phyloP scores from a whole-genome alignment of 2,797 vertebrate species.

The Squalus acanthias region DNA sequence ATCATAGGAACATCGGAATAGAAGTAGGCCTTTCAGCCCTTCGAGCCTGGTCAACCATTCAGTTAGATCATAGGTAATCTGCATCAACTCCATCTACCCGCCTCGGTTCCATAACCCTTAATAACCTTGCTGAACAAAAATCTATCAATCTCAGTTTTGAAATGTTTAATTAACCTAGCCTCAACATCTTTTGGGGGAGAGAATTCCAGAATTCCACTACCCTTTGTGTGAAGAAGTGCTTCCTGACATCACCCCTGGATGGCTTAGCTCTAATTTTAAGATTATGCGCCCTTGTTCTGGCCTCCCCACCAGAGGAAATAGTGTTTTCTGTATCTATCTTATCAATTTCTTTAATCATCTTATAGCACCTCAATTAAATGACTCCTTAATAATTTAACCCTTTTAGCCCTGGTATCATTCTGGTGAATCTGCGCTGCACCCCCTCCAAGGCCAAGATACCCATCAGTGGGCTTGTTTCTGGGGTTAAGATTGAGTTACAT shows the following conservation, averaged over 20 bases:
- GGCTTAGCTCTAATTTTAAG: neutral
- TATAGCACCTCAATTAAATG: too few species aligned
- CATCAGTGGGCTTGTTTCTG: neutral
- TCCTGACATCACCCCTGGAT: too few species aligned
- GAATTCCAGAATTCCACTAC: too few species aligned
- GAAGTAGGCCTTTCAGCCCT: neutral
- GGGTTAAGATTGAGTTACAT: neutral
- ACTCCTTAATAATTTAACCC: neutral
- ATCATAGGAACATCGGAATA: neutral
- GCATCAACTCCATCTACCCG: neutral
- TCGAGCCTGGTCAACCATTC: neutral
- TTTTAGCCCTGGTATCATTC: neutral
- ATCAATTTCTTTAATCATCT: neutral
- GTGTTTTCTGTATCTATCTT: too few species aligned
- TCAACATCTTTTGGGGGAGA: neutral
- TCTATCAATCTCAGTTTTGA: neutral
- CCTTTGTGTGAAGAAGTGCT: too few species aligned
- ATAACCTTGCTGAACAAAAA: neutral
- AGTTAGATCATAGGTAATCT: neutral
- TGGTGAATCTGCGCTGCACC: neutral
- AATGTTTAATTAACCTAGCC: neutral
- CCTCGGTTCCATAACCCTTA: neutral
- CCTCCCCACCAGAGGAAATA: too few species aligned
- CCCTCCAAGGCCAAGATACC: neutral
- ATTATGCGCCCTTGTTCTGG: too few species aligned